Percentiles rank a stretch among this genome's conserved stretches.
Evolutionary conservation across 2,113 vertebrate species (phyloP).

Genomic region (Rhinoderma darwinii): DNA sequence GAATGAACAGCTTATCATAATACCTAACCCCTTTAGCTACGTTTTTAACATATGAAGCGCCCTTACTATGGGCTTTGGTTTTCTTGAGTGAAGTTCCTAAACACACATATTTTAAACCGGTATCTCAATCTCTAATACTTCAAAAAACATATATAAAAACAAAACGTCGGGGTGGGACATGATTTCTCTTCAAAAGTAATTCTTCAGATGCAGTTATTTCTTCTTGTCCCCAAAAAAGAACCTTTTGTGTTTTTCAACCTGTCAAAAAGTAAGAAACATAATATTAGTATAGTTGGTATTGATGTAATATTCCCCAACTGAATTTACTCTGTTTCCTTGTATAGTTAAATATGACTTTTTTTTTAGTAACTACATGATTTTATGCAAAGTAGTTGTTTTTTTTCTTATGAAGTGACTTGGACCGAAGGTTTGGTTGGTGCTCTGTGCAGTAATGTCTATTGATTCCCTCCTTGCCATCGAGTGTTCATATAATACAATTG

Average conservation of each 20-base stretch:
- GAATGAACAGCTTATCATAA: no score
- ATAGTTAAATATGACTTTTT: background rate
- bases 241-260: slow-evolving; percentile 80
- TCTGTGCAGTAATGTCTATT: no score
- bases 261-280: slow-evolving; percentile 39
- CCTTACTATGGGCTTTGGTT: background rate
- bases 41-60: no score
- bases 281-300: background rate
- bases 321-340: background rate
- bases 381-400: no score
- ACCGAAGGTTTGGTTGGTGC: no score
- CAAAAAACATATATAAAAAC: background rate
- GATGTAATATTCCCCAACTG: background rate
- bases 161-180: background rate
- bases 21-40: no score
- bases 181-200: background rate
- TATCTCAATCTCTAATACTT: background rate
- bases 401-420: no score
- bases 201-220: slow-evolving; percentile 65
- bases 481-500: no score
- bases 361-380: background rate
- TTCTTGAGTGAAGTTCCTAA: background rate
- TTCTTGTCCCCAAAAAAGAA: slow-evolving; percentile 76
- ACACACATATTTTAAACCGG: background rate
- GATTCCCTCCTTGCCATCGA: no score